phyloP scores from a whole-genome alignment of 2,888 invertebrate genomes.

The Spodoptera picta region DNA sequence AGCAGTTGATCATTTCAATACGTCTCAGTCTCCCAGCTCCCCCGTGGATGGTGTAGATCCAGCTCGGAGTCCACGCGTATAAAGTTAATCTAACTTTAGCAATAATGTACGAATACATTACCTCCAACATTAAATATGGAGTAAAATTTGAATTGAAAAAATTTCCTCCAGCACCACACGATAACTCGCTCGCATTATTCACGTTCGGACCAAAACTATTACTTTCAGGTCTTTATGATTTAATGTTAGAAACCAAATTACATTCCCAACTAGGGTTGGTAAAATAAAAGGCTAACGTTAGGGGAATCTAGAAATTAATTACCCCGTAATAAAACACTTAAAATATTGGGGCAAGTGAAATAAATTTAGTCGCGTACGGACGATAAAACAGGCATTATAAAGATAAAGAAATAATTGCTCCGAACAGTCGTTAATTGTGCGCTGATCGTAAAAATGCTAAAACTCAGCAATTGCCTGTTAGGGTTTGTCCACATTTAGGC shows the following conservation, averaged over 20 bases:
- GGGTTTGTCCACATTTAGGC: slow-evolving; percentile 6
- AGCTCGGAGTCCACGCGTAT: slow-evolving; percentile 2
- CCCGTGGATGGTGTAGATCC: neutral
- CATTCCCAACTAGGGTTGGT: slow-evolving; percentile 12
- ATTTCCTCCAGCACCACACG: slow-evolving; percentile 16
- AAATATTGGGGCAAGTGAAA: slow-evolving; percentile 42
- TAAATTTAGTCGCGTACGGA: slow-evolving; percentile 32
- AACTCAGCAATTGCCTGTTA: slow-evolving; percentile 26
- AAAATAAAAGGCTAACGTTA: slow-evolving; percentile 1
- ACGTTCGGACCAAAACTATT: slow-evolving; percentile 35
- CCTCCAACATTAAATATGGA: slow-evolving; percentile 36
- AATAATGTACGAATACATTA: slow-evolving; percentile 33
- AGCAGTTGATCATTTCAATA: neutral
- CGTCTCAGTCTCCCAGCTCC: neutral
- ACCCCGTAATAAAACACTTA: slow-evolving; percentile 32
- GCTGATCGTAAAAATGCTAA: slow-evolving; percentile 50
- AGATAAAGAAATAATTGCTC: slow-evolving; percentile 52
- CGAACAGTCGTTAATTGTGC: slow-evolving; percentile 50
- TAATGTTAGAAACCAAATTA: slow-evolving; percentile 24
- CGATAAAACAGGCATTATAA: slow-evolving; percentile 48
- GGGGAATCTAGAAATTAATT: slow-evolving; percentile 38
- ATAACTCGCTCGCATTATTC: slow-evolving; percentile 38
- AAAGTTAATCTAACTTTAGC: slow-evolving; percentile 39
- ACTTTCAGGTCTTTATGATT: slow-evolving; percentile 27
- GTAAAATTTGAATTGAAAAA: slow-evolving; percentile 43